phyloP scores from a whole-genome alignment of 1,140 invertebrate species.

The Adoxophyes honmai region DNA sequence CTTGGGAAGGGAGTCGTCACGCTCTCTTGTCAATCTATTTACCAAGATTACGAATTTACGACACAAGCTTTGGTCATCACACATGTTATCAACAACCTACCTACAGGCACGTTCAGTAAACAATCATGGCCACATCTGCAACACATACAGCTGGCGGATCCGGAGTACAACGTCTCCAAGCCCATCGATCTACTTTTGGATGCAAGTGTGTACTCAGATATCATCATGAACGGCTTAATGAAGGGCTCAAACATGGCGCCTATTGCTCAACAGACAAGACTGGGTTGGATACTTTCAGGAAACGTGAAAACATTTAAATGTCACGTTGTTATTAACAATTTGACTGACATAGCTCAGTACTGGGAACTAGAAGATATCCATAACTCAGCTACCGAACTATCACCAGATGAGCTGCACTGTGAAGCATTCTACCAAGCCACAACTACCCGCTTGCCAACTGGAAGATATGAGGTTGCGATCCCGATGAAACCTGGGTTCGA shows the following conservation, averaged over 20 bases:
- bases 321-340: not conserved
- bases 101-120: not conserved
- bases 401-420: not conserved
- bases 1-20: not conserved
- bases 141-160: not conserved
- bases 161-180: not conserved
- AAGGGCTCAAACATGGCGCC: not conserved
- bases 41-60: not conserved
- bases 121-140: constrained; percentile 1
- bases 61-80: not conserved
- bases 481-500: constrained; percentile 5
- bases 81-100: not conserved
- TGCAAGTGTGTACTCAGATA: not conserved
- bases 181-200: constrained; percentile 8
- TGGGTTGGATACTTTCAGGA: constrained; percentile 7
- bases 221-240: constrained; percentile 4
- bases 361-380: constrained; percentile 13
- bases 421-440: not conserved
- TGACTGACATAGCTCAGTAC: not conserved
- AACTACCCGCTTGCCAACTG: not conserved
- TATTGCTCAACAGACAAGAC: not conserved
- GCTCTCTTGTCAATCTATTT: not conserved
- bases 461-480: constrained; percentile 3
- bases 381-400: not conserved
- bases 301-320: constrained; percentile 1